These are phyloP conservation scores for Aleadryas rufinucha DNA, from an alignment of 2,113 vertebrate genomes.

Conservation along the genomic window DNA sequence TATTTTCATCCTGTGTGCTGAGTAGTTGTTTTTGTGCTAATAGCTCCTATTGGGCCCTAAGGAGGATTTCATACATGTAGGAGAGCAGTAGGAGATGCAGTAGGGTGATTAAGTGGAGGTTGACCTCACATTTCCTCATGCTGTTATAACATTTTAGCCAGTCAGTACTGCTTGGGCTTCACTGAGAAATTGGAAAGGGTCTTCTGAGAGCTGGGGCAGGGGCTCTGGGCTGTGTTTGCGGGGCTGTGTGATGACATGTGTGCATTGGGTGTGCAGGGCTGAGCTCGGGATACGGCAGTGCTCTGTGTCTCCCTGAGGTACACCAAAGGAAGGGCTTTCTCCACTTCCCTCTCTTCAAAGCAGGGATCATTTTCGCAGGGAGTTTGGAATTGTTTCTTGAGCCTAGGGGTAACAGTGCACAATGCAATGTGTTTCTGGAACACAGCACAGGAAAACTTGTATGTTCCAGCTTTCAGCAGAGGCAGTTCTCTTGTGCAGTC, in stretches of 20 bases:
- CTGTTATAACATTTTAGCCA: background rate
- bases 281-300: rapidly evolving
- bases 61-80: background rate
- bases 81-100: background rate
- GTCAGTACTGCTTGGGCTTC: too few species aligned
- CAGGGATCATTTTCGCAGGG: background rate
- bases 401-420: background rate
- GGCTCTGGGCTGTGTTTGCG: rapidly evolving
- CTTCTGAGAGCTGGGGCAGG: background rate
- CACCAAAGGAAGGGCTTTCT: background rate
- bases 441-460: background rate
- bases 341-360: background rate
- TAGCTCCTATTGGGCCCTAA: background rate
- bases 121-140: background rate
- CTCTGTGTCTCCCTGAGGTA: rapidly evolving
- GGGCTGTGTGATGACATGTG: background rate
- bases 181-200: background rate
- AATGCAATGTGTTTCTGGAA: background rate
- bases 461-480: rapidly evolving
- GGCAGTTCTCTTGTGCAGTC: background rate
- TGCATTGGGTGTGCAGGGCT: background rate
- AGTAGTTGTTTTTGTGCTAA: background rate
- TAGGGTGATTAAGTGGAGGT: background rate
- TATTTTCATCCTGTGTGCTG: background rate
- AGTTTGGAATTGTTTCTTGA: background rate